A percentile compares a stretch with the other conserved stretches of the same genome.
phyloP scores from a whole-genome alignment of 2,113 vertebrate genomes.

The Platichthys flesus region DNA sequence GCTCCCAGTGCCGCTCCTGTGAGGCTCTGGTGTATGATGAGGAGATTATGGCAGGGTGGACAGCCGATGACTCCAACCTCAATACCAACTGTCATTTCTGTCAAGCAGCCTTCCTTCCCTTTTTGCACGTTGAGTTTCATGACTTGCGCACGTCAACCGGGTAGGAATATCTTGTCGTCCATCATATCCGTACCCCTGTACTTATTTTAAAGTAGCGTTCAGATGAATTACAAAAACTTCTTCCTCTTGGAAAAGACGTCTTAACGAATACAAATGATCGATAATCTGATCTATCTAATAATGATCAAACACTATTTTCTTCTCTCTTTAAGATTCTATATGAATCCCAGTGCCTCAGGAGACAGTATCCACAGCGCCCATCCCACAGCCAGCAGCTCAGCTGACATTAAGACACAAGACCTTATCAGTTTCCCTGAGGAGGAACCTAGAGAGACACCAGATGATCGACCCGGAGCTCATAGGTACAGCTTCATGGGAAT shows the following conservation, averaged over 20 bases:
- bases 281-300: background rate
- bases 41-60: slow-evolving; percentile 99
- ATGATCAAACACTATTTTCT: too few species aligned
- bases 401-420: slow-evolving; percentile 84
- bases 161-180: slow-evolving; percentile 63
- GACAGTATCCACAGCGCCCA: slow-evolving; percentile 91
- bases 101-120: slow-evolving; percentile 90
- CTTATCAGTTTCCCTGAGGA: slow-evolving; percentile 82
- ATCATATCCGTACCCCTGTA: too few species aligned
- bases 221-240: background rate
- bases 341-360: slow-evolving; percentile 93
- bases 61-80: slow-evolving; percentile 95
- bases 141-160: slow-evolving; percentile 90
- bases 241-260: background rate
- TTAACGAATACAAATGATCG: background rate
- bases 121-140: slow-evolving; percentile 95
- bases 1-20: slow-evolving; percentile 93
- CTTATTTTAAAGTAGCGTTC: background rate
- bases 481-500: slow-evolving; percentile 74
- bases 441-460: slow-evolving; percentile 37
- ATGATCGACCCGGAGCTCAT: slow-evolving; percentile 43
- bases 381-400: slow-evolving; percentile 75
- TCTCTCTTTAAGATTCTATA: slow-evolving; percentile 84
- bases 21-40: slow-evolving; percentile 95
- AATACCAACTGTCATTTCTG: slow-evolving; percentile 97